Percentiles rank a stretch among this genome's conserved stretches.
Evolutionary conservation across 2,797 vertebrate species (phyloP).

Genomic region (Strix occidentalis): DNA sequence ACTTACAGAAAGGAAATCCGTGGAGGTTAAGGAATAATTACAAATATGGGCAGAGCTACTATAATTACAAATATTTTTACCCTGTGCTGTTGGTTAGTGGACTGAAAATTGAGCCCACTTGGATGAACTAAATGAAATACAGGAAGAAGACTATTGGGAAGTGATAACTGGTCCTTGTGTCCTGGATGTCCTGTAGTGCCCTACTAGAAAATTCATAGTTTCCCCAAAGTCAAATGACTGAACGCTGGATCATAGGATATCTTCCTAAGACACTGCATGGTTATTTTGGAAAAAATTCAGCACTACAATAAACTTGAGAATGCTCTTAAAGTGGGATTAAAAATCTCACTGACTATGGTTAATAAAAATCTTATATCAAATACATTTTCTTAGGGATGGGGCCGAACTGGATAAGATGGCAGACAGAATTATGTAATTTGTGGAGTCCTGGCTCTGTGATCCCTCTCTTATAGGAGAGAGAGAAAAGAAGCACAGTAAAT

Average conservation of each 20-base stretch:
- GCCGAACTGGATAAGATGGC: neutral
- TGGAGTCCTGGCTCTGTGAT: neutral
- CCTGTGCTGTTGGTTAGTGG: neutral
- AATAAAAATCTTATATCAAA: neutral
- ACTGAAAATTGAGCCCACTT: neutral
- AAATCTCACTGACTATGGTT: neutral
- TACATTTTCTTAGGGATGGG: neutral
- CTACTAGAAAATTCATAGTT: neutral
- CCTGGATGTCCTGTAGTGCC: neutral
- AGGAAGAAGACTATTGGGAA: neutral
- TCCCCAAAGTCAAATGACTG: neutral
- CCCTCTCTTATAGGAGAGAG: neutral
- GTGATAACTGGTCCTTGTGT: neutral
- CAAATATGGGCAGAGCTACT: neutral
- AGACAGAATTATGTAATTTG: neutral
- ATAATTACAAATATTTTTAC: slow-evolving; percentile 17
- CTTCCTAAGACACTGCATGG: neutral
- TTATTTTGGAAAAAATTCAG: neutral
- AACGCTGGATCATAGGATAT: neutral
- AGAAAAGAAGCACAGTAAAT: neutral
- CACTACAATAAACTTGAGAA: neutral
- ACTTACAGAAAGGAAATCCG: neutral
- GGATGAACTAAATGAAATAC: neutral
- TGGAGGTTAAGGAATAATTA: neutral
- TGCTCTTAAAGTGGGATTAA: neutral